Base-by-base conservation (phyloP, 2,888 invertebrate genomes). In the Cyclophora albipunctata region DNA sequence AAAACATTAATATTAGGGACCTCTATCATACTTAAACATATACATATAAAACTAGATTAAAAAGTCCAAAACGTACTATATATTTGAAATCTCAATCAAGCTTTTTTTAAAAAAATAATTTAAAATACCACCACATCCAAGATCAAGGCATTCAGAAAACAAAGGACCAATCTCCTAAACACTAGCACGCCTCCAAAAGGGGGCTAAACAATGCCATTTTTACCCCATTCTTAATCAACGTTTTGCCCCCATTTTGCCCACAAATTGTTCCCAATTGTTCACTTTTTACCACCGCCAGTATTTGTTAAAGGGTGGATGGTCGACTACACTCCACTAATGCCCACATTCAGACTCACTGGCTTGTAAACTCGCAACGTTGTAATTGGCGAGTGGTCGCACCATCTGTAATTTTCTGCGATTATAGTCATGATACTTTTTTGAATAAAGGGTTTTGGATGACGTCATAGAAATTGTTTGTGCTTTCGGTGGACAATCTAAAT, bases 261-360 rank as follows among this genome's bases (percentile, higher is more conserved):
- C 87, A 88, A 87, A 88, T 88, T 87, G 87, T 85, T 82, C 79
- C 78, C 85, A 86, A 87, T 87, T 87, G 88, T 88, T 87, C 87
- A 86, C 78, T 88, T 87, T 88, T 88, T 88, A 86, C 80, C 80
- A 66, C 75, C 67, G 75, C 73, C 66, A 71, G 68, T 73, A 73
- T 77, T 72, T 74, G 62, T 60, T 62, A 67, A 69, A 77, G 78
- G 72, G 70, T 75, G 42, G 65, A 60, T 53, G 61, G 69, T 68
- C 45, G 46, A 47, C 64, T 72, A 75, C 71, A 73, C 69, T 72
- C 71, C 74, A 78, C 75, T 74, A 74, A 81, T 76, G 73, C 77
- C 66, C 58, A 72, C 67, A 84, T 84, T 84, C 64, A 75, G 62
- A 68, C 63, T 71, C 79, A 83, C 66, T 84, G 83, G 82, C 69